Conservation (phyloP, 2,113 vertebrate species). For the Strix aluco region DNA sequence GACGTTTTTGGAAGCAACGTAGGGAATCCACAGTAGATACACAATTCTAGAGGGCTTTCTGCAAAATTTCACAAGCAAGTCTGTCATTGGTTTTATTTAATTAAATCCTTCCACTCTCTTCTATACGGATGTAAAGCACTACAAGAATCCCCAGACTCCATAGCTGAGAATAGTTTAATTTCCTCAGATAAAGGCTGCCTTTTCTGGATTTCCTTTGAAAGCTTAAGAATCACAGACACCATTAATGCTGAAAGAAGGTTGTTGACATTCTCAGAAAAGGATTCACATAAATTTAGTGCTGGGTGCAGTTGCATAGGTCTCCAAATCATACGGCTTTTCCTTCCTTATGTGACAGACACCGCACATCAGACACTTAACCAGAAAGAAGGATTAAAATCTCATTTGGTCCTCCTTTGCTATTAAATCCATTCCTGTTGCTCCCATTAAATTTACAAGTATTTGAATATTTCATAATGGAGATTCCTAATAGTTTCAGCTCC, state of each 20-base stretch:
- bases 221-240: neutral
- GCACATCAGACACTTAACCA: neutral
- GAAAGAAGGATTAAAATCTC: neutral
- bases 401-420: neutral
- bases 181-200: neutral
- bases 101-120: neutral
- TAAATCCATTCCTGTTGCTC: neutral
- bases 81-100: neutral
- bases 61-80: neutral
- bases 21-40: neutral
- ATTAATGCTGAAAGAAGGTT: neutral
- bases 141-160: neutral
- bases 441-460: neutral
- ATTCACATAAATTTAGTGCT: neutral
- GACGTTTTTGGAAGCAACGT: neutral
- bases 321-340: neutral
- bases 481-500: neutral
- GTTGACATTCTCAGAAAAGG: neutral
- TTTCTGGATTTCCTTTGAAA: neutral
- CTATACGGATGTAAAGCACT: neutral
- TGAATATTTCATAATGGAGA: neutral
- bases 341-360: neutral
- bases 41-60: neutral
- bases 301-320: fast-evolving
- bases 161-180: neutral